These are phyloP conservation scores for Astropecten irregularis DNA, from an alignment of 53 echinoderm and acorn worm species.

Conservation along the genomic window DNA sequence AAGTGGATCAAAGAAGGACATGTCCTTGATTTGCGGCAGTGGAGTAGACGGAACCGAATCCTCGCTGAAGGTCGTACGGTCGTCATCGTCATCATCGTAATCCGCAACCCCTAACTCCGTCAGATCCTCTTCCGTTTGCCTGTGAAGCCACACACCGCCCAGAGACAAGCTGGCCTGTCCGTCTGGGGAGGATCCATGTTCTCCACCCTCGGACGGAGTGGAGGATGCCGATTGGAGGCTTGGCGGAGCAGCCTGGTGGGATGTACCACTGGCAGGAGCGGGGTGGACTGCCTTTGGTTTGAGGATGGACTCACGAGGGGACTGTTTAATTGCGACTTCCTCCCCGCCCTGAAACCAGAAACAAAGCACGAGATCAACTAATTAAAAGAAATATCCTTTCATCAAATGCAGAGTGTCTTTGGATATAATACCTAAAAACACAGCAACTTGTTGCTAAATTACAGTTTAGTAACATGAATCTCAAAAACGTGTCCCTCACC, in stretches of 20 bases:
- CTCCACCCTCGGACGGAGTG: conserved; percentile 33
- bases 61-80: conserved; percentile 91
- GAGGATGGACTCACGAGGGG: conserved; percentile 44
- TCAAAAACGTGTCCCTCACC: too few relatives aligned
- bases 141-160: conserved; percentile 98
- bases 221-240: background rate
- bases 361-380: background rate
- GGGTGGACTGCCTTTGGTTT: conserved; percentile 53
- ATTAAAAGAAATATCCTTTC: too few relatives aligned
- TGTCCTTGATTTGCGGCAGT: conserved; percentile 84
- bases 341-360: conserved; percentile 67
- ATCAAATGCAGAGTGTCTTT: too few relatives aligned
- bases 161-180: conserved; percentile 53
- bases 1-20: conserved; percentile 91
- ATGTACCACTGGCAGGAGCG: conserved; percentile 8
- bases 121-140: conserved; percentile 81
- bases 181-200: conserved; percentile 34
- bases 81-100: conserved; percentile 79
- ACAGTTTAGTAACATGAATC: too few relatives aligned
- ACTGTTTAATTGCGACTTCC: conserved; percentile 58
- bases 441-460: too few relatives aligned
- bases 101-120: conserved; percentile 47
- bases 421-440: too few relatives aligned
- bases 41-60: conserved; percentile 94
- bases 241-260: background rate